Evolutionary conservation across 2,888 invertebrate species (phyloP).

Genomic region (Thymelicus sylvestris): DNA sequence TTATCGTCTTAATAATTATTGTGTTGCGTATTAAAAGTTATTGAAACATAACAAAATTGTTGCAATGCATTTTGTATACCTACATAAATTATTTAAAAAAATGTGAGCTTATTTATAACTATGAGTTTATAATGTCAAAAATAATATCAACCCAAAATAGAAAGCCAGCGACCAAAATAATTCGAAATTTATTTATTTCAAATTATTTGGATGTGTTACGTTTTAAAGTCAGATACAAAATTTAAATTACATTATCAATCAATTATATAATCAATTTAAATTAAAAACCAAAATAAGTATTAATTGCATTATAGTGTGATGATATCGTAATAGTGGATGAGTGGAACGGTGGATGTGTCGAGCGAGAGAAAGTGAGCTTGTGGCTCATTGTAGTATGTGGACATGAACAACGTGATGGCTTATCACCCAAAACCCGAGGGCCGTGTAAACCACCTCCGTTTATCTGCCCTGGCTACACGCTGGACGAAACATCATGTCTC

Average conservation of each 20-base stretch:
- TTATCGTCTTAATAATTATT: background rate
- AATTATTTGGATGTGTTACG: too few species aligned
- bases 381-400: slow-evolving; percentile 60
- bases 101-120: too few species aligned
- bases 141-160: background rate
- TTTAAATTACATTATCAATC: too few species aligned
- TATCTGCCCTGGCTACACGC: slow-evolving; percentile 60
- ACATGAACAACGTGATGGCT: slow-evolving; percentile 69
- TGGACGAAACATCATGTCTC: slow-evolving; percentile 71
- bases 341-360: background rate
- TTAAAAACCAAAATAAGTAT: too few species aligned
- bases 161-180: background rate
- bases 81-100: too few species aligned
- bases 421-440: slow-evolving; percentile 73
- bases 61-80: too few species aligned
- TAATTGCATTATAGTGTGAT: background rate
- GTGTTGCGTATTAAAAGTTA: too few species aligned
- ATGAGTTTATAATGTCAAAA: too few species aligned
- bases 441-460: slow-evolving; percentile 72
- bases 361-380: slow-evolving; percentile 46
- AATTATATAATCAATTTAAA: too few species aligned
- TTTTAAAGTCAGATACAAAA: too few species aligned
- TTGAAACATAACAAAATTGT: too few species aligned
- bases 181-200: too few species aligned
- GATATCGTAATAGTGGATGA: background rate